Evolutionary conservation across 2,888 invertebrate species (phyloP), one percentile per base, ranked within the genome.

Genomic region (Diploptera punctata): DNA sequence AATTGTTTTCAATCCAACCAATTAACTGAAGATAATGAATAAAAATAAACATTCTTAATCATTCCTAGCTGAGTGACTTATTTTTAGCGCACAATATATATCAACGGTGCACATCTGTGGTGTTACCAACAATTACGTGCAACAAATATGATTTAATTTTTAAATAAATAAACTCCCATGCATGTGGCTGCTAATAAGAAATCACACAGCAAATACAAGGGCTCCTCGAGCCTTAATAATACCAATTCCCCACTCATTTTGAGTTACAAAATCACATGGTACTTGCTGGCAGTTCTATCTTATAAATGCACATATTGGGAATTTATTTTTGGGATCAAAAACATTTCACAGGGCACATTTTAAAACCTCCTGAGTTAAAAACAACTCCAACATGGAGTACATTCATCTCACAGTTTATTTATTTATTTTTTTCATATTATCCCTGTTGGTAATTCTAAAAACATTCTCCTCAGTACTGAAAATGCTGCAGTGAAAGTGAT

Each of bases 251-350:
- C 65, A 21, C 62, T 16, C 24, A 1, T 19, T 26, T 38, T 47
- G n/a, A 5, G 21, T 21, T 26, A n/a, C 3, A 10, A 29, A 21
- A n/a, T 54, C 29, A 29, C n/a, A 26, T n/a, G 13, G 44, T 18
- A 13, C 24, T 43, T 65, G 65, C 65, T 26, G 44, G 38, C 26
- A 65, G 26, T 44, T 26, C 47, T 62, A 60, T 38, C 62, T 38
- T 65, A 65, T 65, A 65, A 65, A 65, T 65, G 65, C 65, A 65
- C 26, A 65, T 65, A 65, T 47, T 65, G 65, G 47, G 65, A 26
- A 65, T 24, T 65, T 65, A 57, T 57, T 47, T 54, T 19, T 62
- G 13, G 29, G 47, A 19, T 65, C 26, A 65, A 65, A 65, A 65
- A n/a, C 47, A 47, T 21, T 44, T 65, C 65, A 65, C 65, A 61